These are phyloP conservation scores for Stegana nigrithorax DNA, from an alignment of 2,888 invertebrate species.

Conservation along the genomic window DNA sequence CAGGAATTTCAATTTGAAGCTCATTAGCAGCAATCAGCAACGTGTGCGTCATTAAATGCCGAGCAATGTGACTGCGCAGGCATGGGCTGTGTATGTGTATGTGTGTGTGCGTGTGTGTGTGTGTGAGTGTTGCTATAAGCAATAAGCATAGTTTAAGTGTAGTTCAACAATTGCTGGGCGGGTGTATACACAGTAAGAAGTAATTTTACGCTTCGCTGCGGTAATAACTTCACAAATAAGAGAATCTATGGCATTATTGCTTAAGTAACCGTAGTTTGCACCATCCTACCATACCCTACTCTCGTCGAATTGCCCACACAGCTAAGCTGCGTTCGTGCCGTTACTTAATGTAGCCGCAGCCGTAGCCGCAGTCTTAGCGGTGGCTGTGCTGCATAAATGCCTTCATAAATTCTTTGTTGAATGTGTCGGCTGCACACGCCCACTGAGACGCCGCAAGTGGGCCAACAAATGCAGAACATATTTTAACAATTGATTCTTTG, in stretches of 20 bases:
- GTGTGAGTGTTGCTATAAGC: constrained; percentile 27
- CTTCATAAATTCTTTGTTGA: too few species aligned
- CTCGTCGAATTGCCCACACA: too few species aligned
- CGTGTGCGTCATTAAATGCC: neutral
- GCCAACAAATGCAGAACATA: too few species aligned
- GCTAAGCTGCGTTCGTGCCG: too few species aligned
- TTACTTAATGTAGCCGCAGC: neutral
- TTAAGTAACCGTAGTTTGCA: too few species aligned
- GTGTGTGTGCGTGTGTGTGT: too few species aligned
- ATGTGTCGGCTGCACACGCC: too few species aligned
- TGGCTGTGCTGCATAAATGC: neutral
- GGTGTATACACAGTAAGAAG: constrained; percentile 42
- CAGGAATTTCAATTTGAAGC: constrained; percentile 53
- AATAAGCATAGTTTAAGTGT: constrained; percentile 25
- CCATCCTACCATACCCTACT: too few species aligned
- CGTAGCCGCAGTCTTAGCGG: neutral
- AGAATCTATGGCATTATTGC: neutral
- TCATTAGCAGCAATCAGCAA: constrained; percentile 50
- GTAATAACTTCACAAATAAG: constrained; percentile 44
- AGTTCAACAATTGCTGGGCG: constrained; percentile 12
- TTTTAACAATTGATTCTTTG: too few species aligned
- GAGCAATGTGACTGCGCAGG: neutral
- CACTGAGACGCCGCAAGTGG: too few species aligned
- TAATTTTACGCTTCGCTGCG: constrained; percentile 55
- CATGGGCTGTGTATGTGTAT: too few species aligned